These are phyloP conservation scores for Eueremaeus valkanovi DNA, from an alignment of 2,888 invertebrate species.

Conservation along the genomic window DNA sequence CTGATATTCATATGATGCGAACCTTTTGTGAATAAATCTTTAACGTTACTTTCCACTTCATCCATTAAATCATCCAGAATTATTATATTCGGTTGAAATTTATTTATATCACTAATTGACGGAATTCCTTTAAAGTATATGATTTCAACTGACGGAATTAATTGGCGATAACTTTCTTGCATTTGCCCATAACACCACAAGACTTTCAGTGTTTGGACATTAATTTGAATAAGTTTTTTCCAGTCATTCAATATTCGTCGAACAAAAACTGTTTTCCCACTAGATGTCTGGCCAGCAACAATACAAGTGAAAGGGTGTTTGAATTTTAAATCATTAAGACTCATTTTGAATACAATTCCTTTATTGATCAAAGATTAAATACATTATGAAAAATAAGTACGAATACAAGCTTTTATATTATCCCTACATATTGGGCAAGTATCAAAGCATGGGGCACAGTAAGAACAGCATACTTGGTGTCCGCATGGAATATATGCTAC, in stretches of 20 bases:
- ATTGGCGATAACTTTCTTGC: neutral
- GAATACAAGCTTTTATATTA: too few relatives aligned
- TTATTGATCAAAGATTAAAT: too few relatives aligned
- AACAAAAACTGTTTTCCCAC: neutral
- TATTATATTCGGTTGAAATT: neutral
- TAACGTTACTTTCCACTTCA: neutral
- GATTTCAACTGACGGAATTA: too few relatives aligned
- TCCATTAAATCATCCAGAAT: conserved; percentile 40
- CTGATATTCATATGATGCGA: conserved; percentile 40
- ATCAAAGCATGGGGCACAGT: too few relatives aligned
- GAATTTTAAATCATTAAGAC: neutral
- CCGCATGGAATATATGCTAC: too few relatives aligned
- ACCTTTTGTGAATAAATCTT: conserved; percentile 40
- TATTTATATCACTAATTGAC: neutral
- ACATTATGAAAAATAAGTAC: too few relatives aligned
- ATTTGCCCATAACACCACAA: neutral
- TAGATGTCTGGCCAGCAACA: neutral
- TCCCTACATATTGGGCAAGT: too few relatives aligned
- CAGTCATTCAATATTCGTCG: neutral
- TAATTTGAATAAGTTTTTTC: neutral
- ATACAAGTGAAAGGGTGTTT: neutral
- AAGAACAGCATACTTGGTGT: too few relatives aligned
- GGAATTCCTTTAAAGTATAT: neutral
- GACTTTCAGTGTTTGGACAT: neutral
- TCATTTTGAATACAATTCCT: too few relatives aligned